Conservation (phyloP, 2,797 vertebrate species). For the Dendrocincla tyrannina region DNA sequence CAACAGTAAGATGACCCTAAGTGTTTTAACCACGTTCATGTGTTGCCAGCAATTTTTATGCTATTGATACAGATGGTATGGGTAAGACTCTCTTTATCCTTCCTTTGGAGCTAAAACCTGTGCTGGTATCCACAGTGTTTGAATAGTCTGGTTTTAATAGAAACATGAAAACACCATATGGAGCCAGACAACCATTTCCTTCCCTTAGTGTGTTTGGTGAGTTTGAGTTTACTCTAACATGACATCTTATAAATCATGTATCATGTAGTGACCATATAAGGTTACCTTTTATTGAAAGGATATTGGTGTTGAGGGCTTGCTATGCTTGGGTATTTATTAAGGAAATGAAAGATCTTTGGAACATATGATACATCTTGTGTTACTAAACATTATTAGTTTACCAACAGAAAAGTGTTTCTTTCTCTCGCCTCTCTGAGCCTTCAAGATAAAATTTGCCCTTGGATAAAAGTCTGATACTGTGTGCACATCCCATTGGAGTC, state of each 20-base stretch:
- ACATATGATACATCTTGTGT: not conserved
- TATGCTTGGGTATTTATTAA: constrained; percentile 57
- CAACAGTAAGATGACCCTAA: constrained; percentile 9
- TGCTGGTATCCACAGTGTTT: constrained; percentile 21
- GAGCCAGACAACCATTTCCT: constrained; percentile 64
- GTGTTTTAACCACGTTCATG: constrained; percentile 35
- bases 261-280: constrained; percentile 64
- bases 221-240: constrained; percentile 62
- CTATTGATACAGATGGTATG: constrained; percentile 47
- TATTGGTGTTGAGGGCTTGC: constrained; percentile 59
- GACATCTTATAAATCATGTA: constrained; percentile 72
- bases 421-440: not conserved
- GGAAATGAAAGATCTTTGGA: constrained; percentile 63
- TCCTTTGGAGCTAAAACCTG: constrained; percentile 23
- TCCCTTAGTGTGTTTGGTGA: constrained; percentile 37
- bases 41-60: constrained; percentile 35
- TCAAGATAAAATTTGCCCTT: constrained; percentile 56
- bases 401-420: constrained; percentile 45
- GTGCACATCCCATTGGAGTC: constrained; percentile 55
- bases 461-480: constrained; percentile 50
- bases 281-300: constrained; percentile 68
- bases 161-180: constrained; percentile 61
- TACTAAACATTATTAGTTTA: constrained; percentile 52
- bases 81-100: constrained; percentile 39
- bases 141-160: constrained; percentile 64